phyloP scores from a whole-genome alignment of 2,113 vertebrate species.

The Rhizomys pruinosus region DNA sequence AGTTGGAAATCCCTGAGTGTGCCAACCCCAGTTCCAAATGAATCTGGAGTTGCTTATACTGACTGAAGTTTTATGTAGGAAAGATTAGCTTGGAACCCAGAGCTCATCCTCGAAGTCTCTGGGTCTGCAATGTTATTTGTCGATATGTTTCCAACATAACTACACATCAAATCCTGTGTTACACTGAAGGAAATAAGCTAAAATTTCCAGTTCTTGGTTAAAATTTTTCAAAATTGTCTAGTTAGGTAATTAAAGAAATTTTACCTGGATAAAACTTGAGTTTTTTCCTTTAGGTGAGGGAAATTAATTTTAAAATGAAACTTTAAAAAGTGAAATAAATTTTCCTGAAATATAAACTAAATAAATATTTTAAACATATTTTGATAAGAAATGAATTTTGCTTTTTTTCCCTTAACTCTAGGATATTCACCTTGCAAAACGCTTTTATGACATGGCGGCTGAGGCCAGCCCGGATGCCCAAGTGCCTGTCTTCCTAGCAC shows the following conservation, averaged over 20 bases:
- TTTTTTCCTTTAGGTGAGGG: constrained; percentile 12
- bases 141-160: neutral
- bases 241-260: constrained; percentile 43
- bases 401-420: constrained; percentile 78
- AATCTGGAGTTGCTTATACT: neutral
- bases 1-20: neutral
- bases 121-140: neutral
- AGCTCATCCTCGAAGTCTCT: neutral
- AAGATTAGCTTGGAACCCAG: neutral
- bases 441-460: constrained; percentile 99
- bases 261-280: neutral
- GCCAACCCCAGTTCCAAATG: neutral
- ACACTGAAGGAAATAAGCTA: neutral
- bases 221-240: constrained; percentile 30
- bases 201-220: neutral
- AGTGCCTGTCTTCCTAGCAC: constrained; percentile 96
- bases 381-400: constrained; percentile 40
- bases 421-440: constrained; percentile 98
- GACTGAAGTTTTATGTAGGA: neutral
- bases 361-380: neutral
- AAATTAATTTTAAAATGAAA: constrained; percentile 66
- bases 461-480: constrained; percentile 98
- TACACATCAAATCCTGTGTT: neutral
- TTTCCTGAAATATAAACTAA: neutral
- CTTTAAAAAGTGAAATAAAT: constrained; percentile 45